A percentile compares a stretch with the other conserved stretches of the same genome.
Conservation (phyloP, 2,888 invertebrate species). For the Hirudinaria manillensis region DNA sequence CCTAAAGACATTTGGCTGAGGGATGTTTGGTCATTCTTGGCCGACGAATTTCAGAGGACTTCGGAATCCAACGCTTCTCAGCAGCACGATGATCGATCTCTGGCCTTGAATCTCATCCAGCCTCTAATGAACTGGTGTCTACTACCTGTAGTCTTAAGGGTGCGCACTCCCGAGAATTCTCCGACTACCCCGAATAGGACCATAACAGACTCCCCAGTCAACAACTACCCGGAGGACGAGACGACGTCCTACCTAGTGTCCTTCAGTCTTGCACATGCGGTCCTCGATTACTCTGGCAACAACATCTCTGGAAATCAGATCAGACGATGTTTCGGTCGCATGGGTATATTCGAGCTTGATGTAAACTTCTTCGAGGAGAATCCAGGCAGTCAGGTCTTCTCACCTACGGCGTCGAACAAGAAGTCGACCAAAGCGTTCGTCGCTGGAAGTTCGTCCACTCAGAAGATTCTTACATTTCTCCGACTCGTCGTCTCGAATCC, state of each 20-base stretch:
- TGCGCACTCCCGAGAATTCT: neutral
- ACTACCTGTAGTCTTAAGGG: slow-evolving; percentile 35
- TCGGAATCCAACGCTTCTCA: slow-evolving; percentile 15
- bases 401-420: neutral
- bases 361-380: slow-evolving; percentile 37
- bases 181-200: neutral
- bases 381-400: neutral
- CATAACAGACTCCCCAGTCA: neutral
- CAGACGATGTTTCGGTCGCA: slow-evolving; percentile 37
- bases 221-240: slow-evolving; percentile 2
- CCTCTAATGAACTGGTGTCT: slow-evolving; percentile 40
- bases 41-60: slow-evolving; percentile 37
- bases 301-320: slow-evolving; percentile 39
- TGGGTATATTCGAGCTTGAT: slow-evolving; percentile 40
- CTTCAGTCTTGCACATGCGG: slow-evolving; percentile 37
- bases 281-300: slow-evolving; percentile 40
- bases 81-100: slow-evolving; percentile 22
- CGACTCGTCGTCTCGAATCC: slow-evolving; percentile 37
- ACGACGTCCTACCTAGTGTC: slow-evolving; percentile 37
- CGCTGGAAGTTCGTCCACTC: slow-evolving; percentile 9
- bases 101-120: slow-evolving; percentile 33
- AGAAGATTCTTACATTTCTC: slow-evolving; percentile 31
- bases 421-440: neutral
- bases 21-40: slow-evolving; percentile 39
- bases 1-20: slow-evolving; percentile 38